Evolutionary conservation across 2,113 vertebrate species (phyloP).

Genomic region (Catagonus wagneri): DNA sequence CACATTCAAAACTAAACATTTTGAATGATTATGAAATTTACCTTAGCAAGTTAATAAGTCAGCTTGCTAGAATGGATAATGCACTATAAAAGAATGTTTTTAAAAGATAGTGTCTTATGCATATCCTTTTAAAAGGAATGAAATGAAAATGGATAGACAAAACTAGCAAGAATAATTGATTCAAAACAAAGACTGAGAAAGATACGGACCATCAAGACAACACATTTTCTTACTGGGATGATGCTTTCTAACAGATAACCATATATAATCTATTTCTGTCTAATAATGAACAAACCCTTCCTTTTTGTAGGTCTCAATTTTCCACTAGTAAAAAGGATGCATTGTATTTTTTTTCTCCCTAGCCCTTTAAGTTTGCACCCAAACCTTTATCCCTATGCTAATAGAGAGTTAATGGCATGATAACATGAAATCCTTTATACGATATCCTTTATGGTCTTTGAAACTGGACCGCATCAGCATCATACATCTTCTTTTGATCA

Average conservation of each 20-base stretch:
- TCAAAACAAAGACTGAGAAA: neutral
- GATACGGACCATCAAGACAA: neutral
- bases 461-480: neutral
- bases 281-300: neutral
- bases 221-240: neutral
- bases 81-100: neutral
- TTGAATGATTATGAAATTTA: slow-evolving; percentile 13
- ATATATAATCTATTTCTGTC: neutral
- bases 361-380: neutral
- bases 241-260: neutral
- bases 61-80: neutral
- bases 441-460: neutral
- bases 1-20: neutral
- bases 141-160: slow-evolving; percentile 31
- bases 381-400: neutral
- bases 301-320: neutral
- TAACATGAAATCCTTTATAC: neutral
- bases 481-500: neutral
- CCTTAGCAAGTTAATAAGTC: neutral
- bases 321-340: neutral
- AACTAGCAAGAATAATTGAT: neutral
- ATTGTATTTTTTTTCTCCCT: neutral
- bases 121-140: slow-evolving; percentile 40
- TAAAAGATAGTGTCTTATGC: neutral
- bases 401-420: neutral